Percentiles rank a stretch among this genome's conserved stretches.
These are phyloP conservation scores for Poeciliopsis turrubarensis DNA, from an alignment of 2,113 vertebrate genomes.

Conservation along the genomic window DNA sequence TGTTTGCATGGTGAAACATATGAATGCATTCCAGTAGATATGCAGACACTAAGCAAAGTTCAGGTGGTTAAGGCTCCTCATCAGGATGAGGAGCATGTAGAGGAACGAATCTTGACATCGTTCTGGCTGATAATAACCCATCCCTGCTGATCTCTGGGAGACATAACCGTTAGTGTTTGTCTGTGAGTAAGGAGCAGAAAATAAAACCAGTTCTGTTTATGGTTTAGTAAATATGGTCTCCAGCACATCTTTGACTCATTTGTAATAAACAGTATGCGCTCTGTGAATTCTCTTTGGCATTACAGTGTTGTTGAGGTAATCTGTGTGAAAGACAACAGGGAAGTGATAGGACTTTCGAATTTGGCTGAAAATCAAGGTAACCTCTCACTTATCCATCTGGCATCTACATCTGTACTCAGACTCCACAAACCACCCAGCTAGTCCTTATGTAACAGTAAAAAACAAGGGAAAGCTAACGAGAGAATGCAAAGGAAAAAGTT, in stretches of 20 bases:
- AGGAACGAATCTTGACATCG: not conserved
- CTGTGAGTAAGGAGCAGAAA: no score
- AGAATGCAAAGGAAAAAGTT: not conserved
- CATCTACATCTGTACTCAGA: conserved; percentile 37
- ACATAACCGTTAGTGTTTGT: not conserved
- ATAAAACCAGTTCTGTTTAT: no score
- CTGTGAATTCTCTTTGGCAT: conserved; percentile 1
- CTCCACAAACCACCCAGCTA: conserved; percentile 1
- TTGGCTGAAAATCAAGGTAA: conserved; percentile 42
- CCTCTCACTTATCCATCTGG: conserved; percentile 51
- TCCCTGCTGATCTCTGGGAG: not conserved
- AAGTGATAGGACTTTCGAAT: conserved; percentile 22
- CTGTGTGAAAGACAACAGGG: not conserved
- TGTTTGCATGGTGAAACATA: no score
- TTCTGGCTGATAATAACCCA: not conserved
- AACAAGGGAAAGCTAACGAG: not conserved
- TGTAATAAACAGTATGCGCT: not conserved
- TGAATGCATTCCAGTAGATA: no score
- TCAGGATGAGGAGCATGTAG: not conserved
- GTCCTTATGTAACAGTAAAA: conserved; percentile 27
- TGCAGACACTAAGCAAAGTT: no score
- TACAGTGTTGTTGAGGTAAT: conserved; percentile 5
- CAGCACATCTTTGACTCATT: not conserved
- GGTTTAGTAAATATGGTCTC: not conserved
- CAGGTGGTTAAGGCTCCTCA: no score